Evolutionary conservation across 37 sponge, comb jelly and placozoan genomes (phyloP).

Genomic region (Spongia lamella): DNA sequence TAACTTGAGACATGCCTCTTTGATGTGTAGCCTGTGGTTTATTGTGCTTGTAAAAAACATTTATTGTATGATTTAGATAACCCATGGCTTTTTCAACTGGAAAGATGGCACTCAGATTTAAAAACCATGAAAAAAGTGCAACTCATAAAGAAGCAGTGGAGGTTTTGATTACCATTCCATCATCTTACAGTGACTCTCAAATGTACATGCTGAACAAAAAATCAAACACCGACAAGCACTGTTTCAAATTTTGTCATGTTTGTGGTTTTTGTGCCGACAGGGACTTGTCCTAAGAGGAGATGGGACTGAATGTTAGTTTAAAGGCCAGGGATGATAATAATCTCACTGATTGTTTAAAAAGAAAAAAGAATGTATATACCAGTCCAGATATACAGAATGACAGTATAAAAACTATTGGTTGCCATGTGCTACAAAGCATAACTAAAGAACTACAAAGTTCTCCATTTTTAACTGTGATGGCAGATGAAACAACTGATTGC

Average conservation of each 20-base stretch:
- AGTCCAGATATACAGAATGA: constrained; percentile 44
- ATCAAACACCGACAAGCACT: too few relatives aligned
- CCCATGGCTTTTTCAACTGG: too few relatives aligned
- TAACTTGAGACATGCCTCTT: too few relatives aligned
- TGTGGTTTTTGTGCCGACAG: constrained; percentile 24
- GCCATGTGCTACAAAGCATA: constrained; percentile 25
- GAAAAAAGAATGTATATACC: constrained; percentile 49
- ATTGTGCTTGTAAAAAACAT: too few relatives aligned
- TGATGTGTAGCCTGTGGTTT: too few relatives aligned
- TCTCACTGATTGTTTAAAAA: constrained; percentile 20
- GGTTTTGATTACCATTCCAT: constrained; percentile 35
- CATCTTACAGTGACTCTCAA: constrained; percentile 12
- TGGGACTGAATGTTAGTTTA: constrained; percentile 18
- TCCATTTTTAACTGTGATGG: too few relatives aligned
- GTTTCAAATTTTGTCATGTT: constrained; percentile 2
- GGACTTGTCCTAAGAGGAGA: constrained; percentile 36
- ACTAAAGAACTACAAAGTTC: constrained; percentile 31
- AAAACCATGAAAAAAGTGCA: constrained; percentile 17
- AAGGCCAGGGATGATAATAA: constrained; percentile 28
- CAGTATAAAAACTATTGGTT: constrained; percentile 27
- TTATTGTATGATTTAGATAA: too few relatives aligned
- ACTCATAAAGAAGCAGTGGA: constrained; percentile 33
- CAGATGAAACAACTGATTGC: too few relatives aligned
- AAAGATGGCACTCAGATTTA: constrained; percentile 47
- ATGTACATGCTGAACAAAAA: constrained; percentile 22